phyloP scores from a whole-genome alignment of 2,113 vertebrate genomes.

The Gymnarchus niloticus region DNA sequence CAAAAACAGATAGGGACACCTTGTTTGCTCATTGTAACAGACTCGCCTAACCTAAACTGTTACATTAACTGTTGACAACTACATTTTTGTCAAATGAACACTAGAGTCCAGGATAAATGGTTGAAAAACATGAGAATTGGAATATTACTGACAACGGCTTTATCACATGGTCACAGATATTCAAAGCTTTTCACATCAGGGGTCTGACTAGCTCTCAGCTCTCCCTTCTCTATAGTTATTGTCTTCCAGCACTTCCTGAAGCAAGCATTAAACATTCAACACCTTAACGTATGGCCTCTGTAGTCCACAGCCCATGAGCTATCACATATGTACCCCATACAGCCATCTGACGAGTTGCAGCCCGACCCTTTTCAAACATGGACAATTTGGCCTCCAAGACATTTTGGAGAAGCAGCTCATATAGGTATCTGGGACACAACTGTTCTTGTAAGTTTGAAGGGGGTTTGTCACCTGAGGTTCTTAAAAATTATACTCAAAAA shows the following conservation, averaged over 20 bases:
- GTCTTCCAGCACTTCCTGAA: background rate
- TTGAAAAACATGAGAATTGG: background rate
- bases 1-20: background rate
- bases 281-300: background rate
- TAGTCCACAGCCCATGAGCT: background rate
- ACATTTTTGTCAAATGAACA: background rate
- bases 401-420: no score
- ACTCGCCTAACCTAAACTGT: background rate
- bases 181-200: background rate
- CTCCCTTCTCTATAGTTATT: background rate
- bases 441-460: background rate
- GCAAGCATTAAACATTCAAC: background rate
- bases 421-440: background rate
- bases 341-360: background rate
- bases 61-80: no score
- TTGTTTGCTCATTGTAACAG: background rate
- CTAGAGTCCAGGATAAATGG: background rate
- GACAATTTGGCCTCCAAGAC: background rate
- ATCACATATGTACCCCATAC: background rate
- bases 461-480: background rate
- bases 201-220: background rate
- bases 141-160: background rate
- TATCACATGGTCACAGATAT: background rate
- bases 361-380: background rate
- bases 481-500: background rate